These are phyloP conservation scores for Notocelia uddmanniana DNA, from an alignment of 2,888 invertebrate genomes.

Conservation along the genomic window DNA sequence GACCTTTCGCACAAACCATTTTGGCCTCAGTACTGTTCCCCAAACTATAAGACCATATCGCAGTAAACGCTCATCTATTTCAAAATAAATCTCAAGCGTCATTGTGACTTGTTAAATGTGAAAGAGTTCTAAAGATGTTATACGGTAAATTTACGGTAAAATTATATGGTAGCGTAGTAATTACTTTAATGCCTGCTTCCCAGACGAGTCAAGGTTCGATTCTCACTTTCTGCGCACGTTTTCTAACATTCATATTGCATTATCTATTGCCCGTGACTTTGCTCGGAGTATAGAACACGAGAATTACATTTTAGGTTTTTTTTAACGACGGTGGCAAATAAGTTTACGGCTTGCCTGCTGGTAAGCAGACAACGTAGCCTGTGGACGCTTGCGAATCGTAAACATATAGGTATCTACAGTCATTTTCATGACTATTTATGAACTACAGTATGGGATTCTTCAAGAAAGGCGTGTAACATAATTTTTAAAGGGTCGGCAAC, in stretches of 20 bases:
- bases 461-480: too few relatives aligned
- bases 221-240: conserved; percentile 34
- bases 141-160: conserved; percentile 11
- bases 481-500: too few relatives aligned
- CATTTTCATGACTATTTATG: too few relatives aligned
- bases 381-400: too few relatives aligned
- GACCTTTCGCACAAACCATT: conserved; percentile 27
- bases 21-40: conserved; percentile 3
- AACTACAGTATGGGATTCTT: too few relatives aligned
- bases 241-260: conserved; percentile 19
- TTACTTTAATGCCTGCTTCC: conserved; percentile 29
- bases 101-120: neutral
- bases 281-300: too few relatives aligned
- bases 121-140: conserved; percentile 6
- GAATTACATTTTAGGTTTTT: too few relatives aligned
- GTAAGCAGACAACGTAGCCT: too few relatives aligned
- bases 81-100: neutral
- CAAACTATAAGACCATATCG: neutral
- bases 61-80: neutral
- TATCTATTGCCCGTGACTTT: too few relatives aligned
- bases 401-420: too few relatives aligned
- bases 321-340: too few relatives aligned
- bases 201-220: conserved; percentile 38
- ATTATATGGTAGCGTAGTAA: conserved; percentile 40
- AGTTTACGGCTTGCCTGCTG: too few relatives aligned